phyloP scores from a whole-genome alignment of 2,113 vertebrate species.

The Marmota flaviventris region DNA sequence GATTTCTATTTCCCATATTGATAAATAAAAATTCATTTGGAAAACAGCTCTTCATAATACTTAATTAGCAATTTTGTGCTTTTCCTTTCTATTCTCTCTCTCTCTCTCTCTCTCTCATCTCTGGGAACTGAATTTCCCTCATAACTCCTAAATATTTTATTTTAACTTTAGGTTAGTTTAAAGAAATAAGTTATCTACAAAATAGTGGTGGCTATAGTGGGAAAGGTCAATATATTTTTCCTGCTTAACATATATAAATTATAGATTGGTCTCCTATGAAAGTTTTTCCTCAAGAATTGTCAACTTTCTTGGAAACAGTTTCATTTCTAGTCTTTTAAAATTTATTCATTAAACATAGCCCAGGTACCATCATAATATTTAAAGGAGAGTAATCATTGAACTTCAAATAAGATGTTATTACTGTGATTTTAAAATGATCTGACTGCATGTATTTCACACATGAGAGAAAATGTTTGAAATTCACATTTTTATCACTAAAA shows the following conservation, averaged over 20 bases:
- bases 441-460: constrained; percentile 14
- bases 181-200: neutral
- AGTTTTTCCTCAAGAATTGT: neutral
- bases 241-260: neutral
- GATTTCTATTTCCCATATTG: neutral
- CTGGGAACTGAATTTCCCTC: neutral
- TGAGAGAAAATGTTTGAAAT: constrained; percentile 38
- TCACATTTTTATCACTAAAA: constrained; percentile 57
- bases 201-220: neutral
- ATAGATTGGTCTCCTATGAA: neutral
- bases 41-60: neutral
- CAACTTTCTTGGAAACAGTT: constrained; percentile 40
- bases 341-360: constrained; percentile 57
- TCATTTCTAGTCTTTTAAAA: constrained; percentile 44
- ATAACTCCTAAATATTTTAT: neutral
- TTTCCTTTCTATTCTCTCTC: too few relatives aligned
- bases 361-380: constrained; percentile 55
- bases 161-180: neutral
- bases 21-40: neutral
- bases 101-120: neutral
- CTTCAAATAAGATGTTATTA: constrained; percentile 58
- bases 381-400: constrained; percentile 21
- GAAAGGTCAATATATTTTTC: constrained; percentile 22
- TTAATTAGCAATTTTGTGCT: neutral
- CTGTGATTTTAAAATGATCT: constrained; percentile 61